Conservation (phyloP, 2,113 vertebrate genomes). For the western clawed frog (Xenopus tropicalis) region UCB_Xtro_10.0 CM004446.2:126598501-126599000, state of each 20-base stretch:
- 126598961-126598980: neutral
- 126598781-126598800: conserved; percentile 8
- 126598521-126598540: conserved; percentile 3
- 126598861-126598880: neutral
- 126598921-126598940: neutral
- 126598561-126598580: conserved; percentile 30
- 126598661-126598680: neutral
- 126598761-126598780: conserved; percentile 9
- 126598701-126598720: conserved; percentile 23
- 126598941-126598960: neutral
- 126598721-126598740: conserved; percentile 27
- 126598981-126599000: neutral
- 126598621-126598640: neutral
- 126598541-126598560: neutral
- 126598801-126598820: neutral
- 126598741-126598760: conserved; percentile 27
- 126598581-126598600: conserved; percentile 24
- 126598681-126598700: neutral
- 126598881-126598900: neutral
- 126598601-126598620: conserved; percentile 36
- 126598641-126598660: conserved; percentile 9
- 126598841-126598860: neutral
- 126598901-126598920: neutral
- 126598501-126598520: neutral
- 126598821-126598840: no score